Percentiles rank a stretch among this genome's conserved stretches.
Evolutionary conservation across 2,888 invertebrate genomes (phyloP).

Genomic region (Drosophila falleni): DNA sequence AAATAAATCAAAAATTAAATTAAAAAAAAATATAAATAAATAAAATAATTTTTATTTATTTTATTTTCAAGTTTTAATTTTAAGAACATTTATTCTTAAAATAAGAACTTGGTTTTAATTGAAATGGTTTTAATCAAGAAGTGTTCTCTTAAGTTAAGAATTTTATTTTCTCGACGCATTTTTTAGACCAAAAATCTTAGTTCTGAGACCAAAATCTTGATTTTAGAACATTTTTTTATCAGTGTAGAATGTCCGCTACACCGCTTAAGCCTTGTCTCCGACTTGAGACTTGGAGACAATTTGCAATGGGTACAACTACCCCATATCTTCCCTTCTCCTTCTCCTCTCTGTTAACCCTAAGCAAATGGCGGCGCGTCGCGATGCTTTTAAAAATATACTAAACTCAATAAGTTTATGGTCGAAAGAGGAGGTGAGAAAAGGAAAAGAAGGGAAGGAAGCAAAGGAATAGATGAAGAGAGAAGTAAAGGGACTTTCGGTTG

Average conservation of each 20-base stretch:
- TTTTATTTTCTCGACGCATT: too few species aligned
- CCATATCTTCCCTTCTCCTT: constrained; percentile 10
- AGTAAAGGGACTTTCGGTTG: constrained; percentile 31
- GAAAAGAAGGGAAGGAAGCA: neutral
- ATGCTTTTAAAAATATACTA: constrained; percentile 64
- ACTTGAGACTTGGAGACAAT: constrained; percentile 42
- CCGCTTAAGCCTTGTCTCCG: constrained; percentile 20
- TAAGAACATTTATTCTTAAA: too few species aligned
- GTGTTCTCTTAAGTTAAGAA: too few species aligned
- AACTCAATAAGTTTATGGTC: constrained; percentile 69
- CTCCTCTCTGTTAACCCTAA: constrained; percentile 10
- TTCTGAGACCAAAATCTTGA: too few species aligned
- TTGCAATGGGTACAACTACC: constrained; percentile 33
- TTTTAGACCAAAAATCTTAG: too few species aligned
- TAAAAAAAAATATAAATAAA: too few species aligned
- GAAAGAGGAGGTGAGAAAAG: constrained; percentile 2
- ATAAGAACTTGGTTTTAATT: too few species aligned
- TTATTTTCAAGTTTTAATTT: too few species aligned
- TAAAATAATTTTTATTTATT: too few species aligned
- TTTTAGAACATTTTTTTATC: too few species aligned
- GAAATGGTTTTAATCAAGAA: too few species aligned
- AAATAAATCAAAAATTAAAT: too few species aligned
- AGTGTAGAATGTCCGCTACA: constrained; percentile 13
- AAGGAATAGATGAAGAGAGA: neutral
- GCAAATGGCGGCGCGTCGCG: constrained; percentile 41